A percentile compares a stretch with the other conserved stretches of the same genome.
phyloP scores from a whole-genome alignment of 2,888 invertebrate species.

The Heteromurus nitidus region DNA sequence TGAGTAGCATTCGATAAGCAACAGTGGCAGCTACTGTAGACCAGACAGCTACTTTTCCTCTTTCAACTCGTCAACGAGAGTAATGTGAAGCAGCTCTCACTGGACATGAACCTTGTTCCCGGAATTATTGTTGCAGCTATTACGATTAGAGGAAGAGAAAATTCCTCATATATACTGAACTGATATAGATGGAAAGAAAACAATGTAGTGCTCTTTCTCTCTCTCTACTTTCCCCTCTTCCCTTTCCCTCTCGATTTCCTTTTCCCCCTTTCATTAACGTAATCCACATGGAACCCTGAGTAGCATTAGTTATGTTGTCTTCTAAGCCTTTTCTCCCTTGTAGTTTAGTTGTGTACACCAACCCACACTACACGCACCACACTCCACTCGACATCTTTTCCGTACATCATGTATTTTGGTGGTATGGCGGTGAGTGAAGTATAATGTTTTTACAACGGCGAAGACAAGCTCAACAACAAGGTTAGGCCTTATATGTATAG shows the following conservation, averaged over 20 bases:
- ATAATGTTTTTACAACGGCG: too few species aligned
- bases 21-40: background rate
- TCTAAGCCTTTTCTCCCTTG: constrained; percentile 28
- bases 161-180: background rate
- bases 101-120: constrained; percentile 22
- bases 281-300: constrained; percentile 64
- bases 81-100: background rate
- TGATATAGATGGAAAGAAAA: constrained; percentile 22
- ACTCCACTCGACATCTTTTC: constrained; percentile 7
- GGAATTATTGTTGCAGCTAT: constrained; percentile 39
- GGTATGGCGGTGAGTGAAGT: background rate
- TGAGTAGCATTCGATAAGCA: background rate
- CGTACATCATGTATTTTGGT: background rate
- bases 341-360: too few species aligned
- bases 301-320: constrained; percentile 60
- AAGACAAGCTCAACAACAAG: too few species aligned
- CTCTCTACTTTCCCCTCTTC: constrained; percentile 27
- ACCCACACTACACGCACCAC: background rate
- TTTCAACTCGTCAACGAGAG: background rate
- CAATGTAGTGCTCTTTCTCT: constrained; percentile 37
- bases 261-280: constrained; percentile 60
- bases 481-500: too few species aligned
- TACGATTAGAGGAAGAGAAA: constrained; percentile 35
- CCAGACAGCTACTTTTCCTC: background rate
- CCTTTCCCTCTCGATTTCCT: constrained; percentile 50